Conservation (phyloP, 2,797 vertebrate genomes). For the Acanthiza pusilla region DNA sequence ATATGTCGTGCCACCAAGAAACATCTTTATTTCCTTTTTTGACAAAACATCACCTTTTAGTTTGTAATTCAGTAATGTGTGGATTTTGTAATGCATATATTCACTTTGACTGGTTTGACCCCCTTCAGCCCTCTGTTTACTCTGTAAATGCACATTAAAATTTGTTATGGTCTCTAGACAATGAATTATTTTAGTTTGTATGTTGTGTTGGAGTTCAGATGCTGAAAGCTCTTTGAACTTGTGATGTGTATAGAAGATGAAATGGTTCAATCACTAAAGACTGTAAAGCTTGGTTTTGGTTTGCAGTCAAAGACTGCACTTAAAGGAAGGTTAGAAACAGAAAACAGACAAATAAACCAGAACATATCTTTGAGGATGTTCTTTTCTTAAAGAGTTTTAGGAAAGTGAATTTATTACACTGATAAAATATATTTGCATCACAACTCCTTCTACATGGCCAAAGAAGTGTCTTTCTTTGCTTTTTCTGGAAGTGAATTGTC, state of each 20-base stretch:
- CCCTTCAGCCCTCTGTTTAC: constrained; percentile 49
- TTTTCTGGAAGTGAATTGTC: constrained; percentile 45
- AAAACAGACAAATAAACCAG: constrained; percentile 1
- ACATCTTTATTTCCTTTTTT: constrained; percentile 42
- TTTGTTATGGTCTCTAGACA: constrained; percentile 67
- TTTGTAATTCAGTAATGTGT: constrained; percentile 47
- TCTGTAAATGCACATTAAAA: constrained; percentile 73
- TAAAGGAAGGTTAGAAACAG: background rate
- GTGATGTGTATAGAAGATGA: constrained; percentile 16
- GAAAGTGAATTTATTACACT: background rate
- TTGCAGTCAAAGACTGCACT: background rate
- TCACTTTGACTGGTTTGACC: constrained; percentile 52
- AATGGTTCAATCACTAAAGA: constrained; percentile 20
- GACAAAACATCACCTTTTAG: constrained; percentile 25
- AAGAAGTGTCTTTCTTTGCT: constrained; percentile 38
- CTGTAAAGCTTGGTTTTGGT: constrained; percentile 10
- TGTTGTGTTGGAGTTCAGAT: constrained; percentile 56
- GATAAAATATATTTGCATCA: background rate
- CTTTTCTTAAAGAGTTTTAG: background rate
- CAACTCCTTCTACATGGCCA: constrained; percentile 16
- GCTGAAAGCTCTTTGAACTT: constrained; percentile 40
- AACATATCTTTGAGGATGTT: background rate
- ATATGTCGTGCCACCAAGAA: constrained; percentile 44
- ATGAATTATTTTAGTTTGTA: constrained; percentile 66
- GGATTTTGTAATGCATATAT: constrained; percentile 57